Evolutionary conservation across 1,140 invertebrate species (phyloP), one percentile per base, ranked within the genome.

Genomic region (Agrypnia vestita): DNA sequence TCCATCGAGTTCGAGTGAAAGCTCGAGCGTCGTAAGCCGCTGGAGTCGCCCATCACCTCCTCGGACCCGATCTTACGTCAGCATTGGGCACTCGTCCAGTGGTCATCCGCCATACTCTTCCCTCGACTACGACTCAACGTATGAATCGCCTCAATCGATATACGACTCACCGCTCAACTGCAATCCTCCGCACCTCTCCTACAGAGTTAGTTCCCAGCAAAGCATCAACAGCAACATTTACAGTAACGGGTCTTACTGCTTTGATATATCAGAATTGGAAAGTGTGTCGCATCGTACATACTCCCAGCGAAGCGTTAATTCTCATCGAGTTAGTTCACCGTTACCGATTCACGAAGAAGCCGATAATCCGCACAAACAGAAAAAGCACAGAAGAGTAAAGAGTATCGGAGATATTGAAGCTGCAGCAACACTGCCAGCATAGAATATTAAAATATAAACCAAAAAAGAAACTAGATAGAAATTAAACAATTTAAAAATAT

Each of bases 351-450:
- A 89, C 67, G 86, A 87, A 0, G 83, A 85, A 73, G 87, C 88
- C 71, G 88, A 89, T 43, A 84, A 85, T 4, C 77, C 79, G 0
- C 78, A 88, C n/a, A 88, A 86, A 71, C 89, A 89, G 81, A 90
- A 91, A 78, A 87, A 91, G 59, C 93, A 94, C 80, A 88, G 93
- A 15, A 87, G 94, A 3, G 93, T 94, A 3, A 94, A 94, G 83
- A 94, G 93, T 80, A 94, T 94, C 82, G 93, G 93, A 0, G 93
- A 94, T 86, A 94, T 94, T 82, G 93, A 94, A 79, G 89, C 89
- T 6, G 88, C 82, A 6, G 86, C 82, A 13, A 81, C 76, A 49
- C 47, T 83, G 25, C 82, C 82, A n/a, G 80, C 76, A 76, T 81
- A 67, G 35, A 13, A 25, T 67, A 17, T 3, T 35, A 35, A 35